Evolutionary conservation across 2,797 vertebrate genomes (phyloP), one percentile per base, ranked within the genome.

Genomic region (Babyrousa celebensis): DNA sequence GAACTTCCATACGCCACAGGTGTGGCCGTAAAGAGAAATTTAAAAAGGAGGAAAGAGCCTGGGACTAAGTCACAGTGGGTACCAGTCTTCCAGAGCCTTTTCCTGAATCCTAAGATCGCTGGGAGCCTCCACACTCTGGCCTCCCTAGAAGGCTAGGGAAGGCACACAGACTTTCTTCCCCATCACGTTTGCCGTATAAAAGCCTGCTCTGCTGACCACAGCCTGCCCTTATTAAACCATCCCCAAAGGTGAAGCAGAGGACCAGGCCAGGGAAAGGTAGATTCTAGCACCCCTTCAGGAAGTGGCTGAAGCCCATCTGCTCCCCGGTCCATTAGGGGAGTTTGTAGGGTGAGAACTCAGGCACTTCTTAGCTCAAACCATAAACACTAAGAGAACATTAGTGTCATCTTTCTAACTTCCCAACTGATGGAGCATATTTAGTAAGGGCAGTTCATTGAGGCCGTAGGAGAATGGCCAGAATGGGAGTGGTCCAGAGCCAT

Each of bases 331-430:
- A 56, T 5, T 14, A 85, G 32, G 23, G 36, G 6, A 89, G 1
- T 14, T 77, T 12, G 79, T 20, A 2, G 12, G 14, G 23, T 27
- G 25, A 78, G 10, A 21, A n/a, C 18, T 63, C 32, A 91, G 86
- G 32, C 29, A 70, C 62, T 40, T 18, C 77, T 96, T 91, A 63
- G 15, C 14, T 18, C 15, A 88, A 92, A 85, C 27, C 72, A 82
- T 15, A 56, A 95, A 43, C 60, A 83, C 5, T 12, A 58, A 84
- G 65, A 67, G 21, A 14, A 85, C 58, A 16, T n/a, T 54, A 65
- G 10, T 48, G 17, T 52, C 32, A 27, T 60, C 36, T 79, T 65
- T 56, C 58, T 15, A 82, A 85, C 40, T 63, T 96, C 43, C 14
- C 29, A n/a, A 32, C 18, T 40, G 52, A 60, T 78, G 58, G 56